Base-by-base conservation (phyloP, 2,888 invertebrate genomes). In the Nymphalis polychloros region DNA sequence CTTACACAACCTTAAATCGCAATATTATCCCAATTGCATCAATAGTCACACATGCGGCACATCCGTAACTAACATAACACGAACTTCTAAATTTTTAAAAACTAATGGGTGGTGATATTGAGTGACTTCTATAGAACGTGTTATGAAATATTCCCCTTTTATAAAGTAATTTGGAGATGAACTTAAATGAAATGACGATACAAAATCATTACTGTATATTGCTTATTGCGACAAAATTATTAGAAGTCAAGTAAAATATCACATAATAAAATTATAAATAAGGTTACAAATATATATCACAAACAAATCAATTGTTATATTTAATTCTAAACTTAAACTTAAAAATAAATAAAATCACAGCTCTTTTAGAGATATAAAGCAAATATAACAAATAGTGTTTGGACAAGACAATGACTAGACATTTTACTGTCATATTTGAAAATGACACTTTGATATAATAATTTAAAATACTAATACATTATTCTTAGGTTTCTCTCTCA, bases 321-420 rank as follows among this genome's bases (percentile, higher is more conserved):
- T 10, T 23, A 20, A 2, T 23, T 52, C 20, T 16, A 23, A 8
- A 0, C 49, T n/a, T 31, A 31, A 55, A 31, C 31, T 31, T 27
- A 55, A 17, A 55, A 55, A 17, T 13, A n/a, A 55, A 55, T 31
- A n/a, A 17, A 55, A 31, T n/a, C 55, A 53, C 31, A 55, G n/a
- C 17, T 31, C 20, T 55, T 55, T 35, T 8, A 31, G n/a, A 31
- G n/a, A 17, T 8, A 35, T n/a, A n/a, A 31, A 31, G n/a, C 6
- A 55, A 31, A 17, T 2, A 55, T 55, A 52, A 52, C 20, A 27
- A 27, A 52, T 16, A 52, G 23, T 16, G 31, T n/a, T 55, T 55
- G 27, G 55, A 55, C 31, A 31, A 55, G 55, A 55, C n/a, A 19
- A 31, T n/a, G 2, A 55, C 55, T 55, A 31, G 55, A 55, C 31